Conservation (phyloP, 2,888 invertebrate species). For the Aplocera efformata region DNA sequence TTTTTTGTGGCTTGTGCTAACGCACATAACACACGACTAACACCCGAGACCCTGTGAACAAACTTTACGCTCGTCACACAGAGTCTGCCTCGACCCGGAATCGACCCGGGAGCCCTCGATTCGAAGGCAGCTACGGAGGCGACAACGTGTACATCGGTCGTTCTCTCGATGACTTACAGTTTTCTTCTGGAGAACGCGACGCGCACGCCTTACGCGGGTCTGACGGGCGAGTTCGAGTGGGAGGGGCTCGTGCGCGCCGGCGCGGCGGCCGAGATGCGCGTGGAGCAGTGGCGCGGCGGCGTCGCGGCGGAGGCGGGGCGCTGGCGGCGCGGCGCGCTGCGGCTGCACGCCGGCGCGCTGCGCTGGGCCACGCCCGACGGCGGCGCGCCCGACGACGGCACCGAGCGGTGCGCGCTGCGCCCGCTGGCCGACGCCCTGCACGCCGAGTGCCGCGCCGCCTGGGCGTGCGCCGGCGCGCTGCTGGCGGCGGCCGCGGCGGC, state of each 20-base stretch:
- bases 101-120: too few species aligned
- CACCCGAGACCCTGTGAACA: too few species aligned
- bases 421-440: constrained; percentile 83
- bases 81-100: too few species aligned
- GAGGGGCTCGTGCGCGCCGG: constrained; percentile 37
- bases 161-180: constrained; percentile 29
- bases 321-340: constrained; percentile 71
- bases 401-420: too few species aligned
- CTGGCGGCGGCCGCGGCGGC: constrained; percentile 42
- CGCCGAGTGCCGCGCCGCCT: constrained; percentile 87
- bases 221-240: constrained; percentile 61
- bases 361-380: constrained; percentile 87
- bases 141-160: too few species aligned
- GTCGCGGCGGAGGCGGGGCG: constrained; percentile 85
- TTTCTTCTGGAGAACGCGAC: constrained; percentile 40
- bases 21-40: too few species aligned
- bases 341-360: constrained; percentile 72
- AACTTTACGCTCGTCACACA: too few species aligned
- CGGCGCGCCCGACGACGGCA: constrained; percentile 83
- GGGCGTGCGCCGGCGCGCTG: constrained; percentile 81
- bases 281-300: constrained; percentile 83
- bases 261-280: constrained; percentile 42
- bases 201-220: constrained; percentile 39
- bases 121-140: too few species aligned
- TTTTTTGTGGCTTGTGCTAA: too few species aligned